These are phyloP conservation scores for Piprites chloris DNA, from an alignment of 2,113 vertebrate species.

Conservation along the genomic window DNA sequence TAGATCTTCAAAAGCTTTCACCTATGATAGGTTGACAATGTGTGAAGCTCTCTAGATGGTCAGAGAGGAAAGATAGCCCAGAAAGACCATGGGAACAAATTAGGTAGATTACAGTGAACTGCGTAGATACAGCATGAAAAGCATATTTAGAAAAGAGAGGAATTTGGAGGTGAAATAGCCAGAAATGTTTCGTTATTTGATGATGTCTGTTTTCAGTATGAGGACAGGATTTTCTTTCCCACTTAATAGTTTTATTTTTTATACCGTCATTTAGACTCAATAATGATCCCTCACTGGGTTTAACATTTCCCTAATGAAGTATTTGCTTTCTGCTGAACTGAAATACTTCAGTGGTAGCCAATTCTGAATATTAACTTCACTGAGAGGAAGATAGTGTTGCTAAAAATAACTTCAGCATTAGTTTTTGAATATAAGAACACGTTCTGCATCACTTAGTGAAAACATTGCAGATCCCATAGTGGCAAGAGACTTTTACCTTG, in stretches of 20 bases:
- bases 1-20: slow-evolving; percentile 80
- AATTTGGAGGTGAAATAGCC: background rate
- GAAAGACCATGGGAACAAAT: slow-evolving; percentile 50
- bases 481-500: background rate
- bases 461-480: background rate
- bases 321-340: slow-evolving; percentile 3
- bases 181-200: background rate
- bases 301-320: slow-evolving; percentile 15
- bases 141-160: background rate
- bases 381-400: background rate
- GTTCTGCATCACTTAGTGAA: background rate
- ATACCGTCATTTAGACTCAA: background rate
- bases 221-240: background rate
- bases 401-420: background rate
- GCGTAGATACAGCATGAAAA: slow-evolving; percentile 2
- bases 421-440: background rate
- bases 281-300: background rate
- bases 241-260: background rate
- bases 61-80: slow-evolving; percentile 43
- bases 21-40: slow-evolving; percentile 77
- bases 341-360: background rate
- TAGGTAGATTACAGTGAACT: slow-evolving; percentile 48
- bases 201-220: background rate
- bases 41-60: slow-evolving; percentile 66
- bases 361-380: background rate